Base-by-base conservation (phyloP, 2,888 invertebrate genomes). In the Lamellibrachia columna region DNA sequence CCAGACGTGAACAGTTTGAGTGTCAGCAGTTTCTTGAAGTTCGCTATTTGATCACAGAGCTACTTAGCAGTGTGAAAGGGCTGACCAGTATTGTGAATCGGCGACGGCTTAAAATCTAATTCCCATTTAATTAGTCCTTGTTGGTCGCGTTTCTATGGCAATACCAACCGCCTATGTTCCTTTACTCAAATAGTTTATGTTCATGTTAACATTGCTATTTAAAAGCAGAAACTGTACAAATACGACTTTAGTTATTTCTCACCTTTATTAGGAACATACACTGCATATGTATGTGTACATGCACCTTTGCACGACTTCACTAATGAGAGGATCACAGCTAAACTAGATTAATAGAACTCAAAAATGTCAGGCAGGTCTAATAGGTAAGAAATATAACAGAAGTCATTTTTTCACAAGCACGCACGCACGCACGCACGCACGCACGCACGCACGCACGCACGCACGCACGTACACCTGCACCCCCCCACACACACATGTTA, bases 1-100 rank as follows among this genome's bases (percentile, higher is more conserved):
- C 75, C 4, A 75, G 3, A 22, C 75, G 1, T 6, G 75, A 15
- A 22, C 22, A 11, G 75, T 75, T 75, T 75, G 75, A 75, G 22
- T 75, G 75, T 75, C 22, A 75, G 75, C 75, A 75, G 75, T 75
- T 75, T 75, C 75, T 75, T 75, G 3, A 75, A 75, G 75, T 75
- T 75, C 75, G 75, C n/a, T 75, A 75, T 75, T 75, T 22, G 22
- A 75, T 75, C 75, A 22, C 6, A 75, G n/a, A 75, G 75, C 22
- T 75, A 15, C 75, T 75, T 75, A 75, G 75, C 75, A 22, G 6
- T 75, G 15, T 75, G 15, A 75, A 75, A 75, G 75, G 75, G 22
- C 75, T n/a, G 75, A 9, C 75, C 75, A 75, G 75, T 75, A 75
- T 75, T 75, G 75, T 75, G 75, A 75, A 75, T 75, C 75, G 75